phyloP scores from a whole-genome alignment of 2,888 invertebrate species.

The Drosophila recens region DNA sequence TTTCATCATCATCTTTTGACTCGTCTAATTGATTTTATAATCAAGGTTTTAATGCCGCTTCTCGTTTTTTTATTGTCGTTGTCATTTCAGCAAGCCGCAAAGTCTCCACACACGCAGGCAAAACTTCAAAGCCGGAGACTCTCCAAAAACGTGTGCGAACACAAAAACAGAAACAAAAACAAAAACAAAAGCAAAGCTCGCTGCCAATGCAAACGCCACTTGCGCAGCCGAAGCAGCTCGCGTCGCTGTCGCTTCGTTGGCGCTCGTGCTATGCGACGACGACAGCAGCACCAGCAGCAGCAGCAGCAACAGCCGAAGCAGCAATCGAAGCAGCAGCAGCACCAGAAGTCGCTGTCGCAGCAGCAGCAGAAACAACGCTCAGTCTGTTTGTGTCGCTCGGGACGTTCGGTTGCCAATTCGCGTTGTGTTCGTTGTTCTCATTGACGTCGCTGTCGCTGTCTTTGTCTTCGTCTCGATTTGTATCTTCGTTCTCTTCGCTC shows the following conservation, averaged over 20 bases:
- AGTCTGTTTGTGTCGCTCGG: constrained; percentile 64
- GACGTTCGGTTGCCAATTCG: constrained; percentile 56
- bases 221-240: constrained; percentile 74
- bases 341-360: constrained; percentile 32
- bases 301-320: constrained; percentile 32
- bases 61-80: constrained; percentile 55
- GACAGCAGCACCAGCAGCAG: constrained; percentile 23
- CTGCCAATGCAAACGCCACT: constrained; percentile 71
- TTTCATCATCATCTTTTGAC: constrained; percentile 11
- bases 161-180: constrained; percentile 24
- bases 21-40: constrained; percentile 77
- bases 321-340: constrained; percentile 17
- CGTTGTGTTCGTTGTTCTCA: constrained; percentile 41
- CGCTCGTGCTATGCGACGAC: constrained; percentile 63
- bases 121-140: constrained; percentile 58
- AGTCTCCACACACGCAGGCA: constrained; percentile 53
- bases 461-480: not conserved
- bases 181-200: constrained; percentile 15
- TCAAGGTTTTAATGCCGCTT: constrained; percentile 73
- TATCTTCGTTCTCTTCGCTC: constrained; percentile 36
- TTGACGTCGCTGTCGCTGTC: constrained; percentile 4
- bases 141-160: constrained; percentile 63
- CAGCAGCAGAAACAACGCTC: constrained; percentile 35
- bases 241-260: constrained; percentile 66
- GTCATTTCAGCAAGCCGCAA: constrained; percentile 67